phyloP scores from a whole-genome alignment of 2,113 vertebrate species.

The mouse (Mus musculus) region GRCm39 chr16:7481001-7481500 shows the following conservation, averaged over 20 bases:
- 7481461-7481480: not conserved
- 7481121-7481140: not conserved
- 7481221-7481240: not conserved
- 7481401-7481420: not conserved
- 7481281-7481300: not conserved
- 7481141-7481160: not conserved
- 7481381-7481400: not conserved
- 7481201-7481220: not conserved
- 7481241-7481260: not conserved
- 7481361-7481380: not conserved
- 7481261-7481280: not conserved
- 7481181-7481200: not conserved
- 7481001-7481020: not conserved
- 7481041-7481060: no score
- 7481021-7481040: accelerated
- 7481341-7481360: not conserved
- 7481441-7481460: not conserved
- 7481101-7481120: not conserved
- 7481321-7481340: not conserved
- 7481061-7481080: not conserved
- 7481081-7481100: not conserved
- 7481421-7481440: not conserved
- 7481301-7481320: accelerated
- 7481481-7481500: not conserved
- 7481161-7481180: not conserved